Evolutionary conservation across 2,888 invertebrate genomes (phyloP).

Genomic region (Cantharis rustica): DNA sequence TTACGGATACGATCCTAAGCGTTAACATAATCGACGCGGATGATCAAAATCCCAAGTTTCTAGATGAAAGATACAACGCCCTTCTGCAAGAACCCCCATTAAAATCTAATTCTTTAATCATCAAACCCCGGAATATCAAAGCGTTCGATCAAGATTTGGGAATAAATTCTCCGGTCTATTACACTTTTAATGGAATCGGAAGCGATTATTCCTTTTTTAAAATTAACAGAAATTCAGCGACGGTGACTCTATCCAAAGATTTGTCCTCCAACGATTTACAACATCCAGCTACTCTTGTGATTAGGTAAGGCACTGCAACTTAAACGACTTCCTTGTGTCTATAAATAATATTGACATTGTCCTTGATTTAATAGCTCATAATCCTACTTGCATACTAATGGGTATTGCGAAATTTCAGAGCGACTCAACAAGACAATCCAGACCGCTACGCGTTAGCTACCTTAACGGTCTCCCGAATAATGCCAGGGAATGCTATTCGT

Average conservation of each 20-base stretch:
- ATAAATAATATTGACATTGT: background rate
- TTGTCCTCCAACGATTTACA: conserved; percentile 66
- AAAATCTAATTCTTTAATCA: conserved; percentile 67
- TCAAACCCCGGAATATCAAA: conserved; percentile 73
- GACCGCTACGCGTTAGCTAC: conserved; percentile 89
- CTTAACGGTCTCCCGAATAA: conserved; percentile 66
- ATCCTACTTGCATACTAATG: background rate
- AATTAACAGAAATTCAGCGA: conserved; percentile 56
- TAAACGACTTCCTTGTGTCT: background rate
- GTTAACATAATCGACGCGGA: conserved; percentile 87
- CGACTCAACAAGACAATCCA: conserved; percentile 75
- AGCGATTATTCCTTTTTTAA: conserved; percentile 67
- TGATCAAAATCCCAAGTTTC: conserved; percentile 87
- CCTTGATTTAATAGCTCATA: background rate
- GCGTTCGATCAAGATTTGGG: conserved; percentile 83
- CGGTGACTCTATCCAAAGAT: conserved; percentile 63
- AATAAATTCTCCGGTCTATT: conserved; percentile 75
- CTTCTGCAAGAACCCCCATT: conserved; percentile 66
- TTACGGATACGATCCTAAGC: conserved; percentile 73
- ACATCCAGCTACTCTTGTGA: conserved; percentile 68
- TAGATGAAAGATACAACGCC: conserved; percentile 70
- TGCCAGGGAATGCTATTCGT: conserved; percentile 53
- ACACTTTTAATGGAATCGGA: conserved; percentile 67
- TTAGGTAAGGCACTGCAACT: conserved; percentile 9
- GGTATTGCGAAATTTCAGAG: conserved; percentile 71